Conservation (phyloP, 64 coral and sea anemone species). For the Exaiptasia diaphana region DNA sequence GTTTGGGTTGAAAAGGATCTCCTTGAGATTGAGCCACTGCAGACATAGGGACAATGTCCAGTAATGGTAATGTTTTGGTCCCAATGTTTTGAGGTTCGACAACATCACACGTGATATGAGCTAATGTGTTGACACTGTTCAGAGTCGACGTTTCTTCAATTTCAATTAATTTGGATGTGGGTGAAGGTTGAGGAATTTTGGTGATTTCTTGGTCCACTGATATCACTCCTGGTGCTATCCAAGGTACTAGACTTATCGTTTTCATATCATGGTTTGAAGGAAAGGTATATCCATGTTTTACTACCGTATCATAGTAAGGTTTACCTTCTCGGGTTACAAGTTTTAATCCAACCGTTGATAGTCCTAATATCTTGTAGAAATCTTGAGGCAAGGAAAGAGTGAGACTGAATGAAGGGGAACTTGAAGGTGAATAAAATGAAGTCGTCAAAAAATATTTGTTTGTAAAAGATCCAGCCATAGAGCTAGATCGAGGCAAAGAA, state of each 20-base stretch:
- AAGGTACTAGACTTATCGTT: not conserved
- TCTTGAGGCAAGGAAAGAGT: not conserved
- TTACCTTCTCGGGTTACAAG: not conserved
- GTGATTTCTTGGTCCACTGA: not conserved
- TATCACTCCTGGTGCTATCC: not conserved
- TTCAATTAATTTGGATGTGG: not conserved
- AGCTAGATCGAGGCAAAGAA: too few relatives aligned
- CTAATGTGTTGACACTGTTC: not conserved
- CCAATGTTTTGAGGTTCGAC: not conserved
- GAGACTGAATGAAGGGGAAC: not conserved
- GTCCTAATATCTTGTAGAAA: too few relatives aligned
- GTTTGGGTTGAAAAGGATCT: not conserved
- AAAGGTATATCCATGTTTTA: not conserved
- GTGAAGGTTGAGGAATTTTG: not conserved
- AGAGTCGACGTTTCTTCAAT: not conserved
- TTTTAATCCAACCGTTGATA: not conserved
- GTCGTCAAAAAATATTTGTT: not conserved
- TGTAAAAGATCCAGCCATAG: too few relatives aligned
- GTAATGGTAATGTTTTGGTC: not conserved
- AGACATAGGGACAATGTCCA: not conserved
- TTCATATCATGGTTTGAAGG: too few relatives aligned
- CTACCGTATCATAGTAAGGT: not conserved
- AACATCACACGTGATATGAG: not conserved
- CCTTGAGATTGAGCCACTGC: not conserved
- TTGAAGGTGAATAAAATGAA: not conserved